Conservation (phyloP, 2,888 invertebrate genomes). For the Crepidodera aurea region DNA sequence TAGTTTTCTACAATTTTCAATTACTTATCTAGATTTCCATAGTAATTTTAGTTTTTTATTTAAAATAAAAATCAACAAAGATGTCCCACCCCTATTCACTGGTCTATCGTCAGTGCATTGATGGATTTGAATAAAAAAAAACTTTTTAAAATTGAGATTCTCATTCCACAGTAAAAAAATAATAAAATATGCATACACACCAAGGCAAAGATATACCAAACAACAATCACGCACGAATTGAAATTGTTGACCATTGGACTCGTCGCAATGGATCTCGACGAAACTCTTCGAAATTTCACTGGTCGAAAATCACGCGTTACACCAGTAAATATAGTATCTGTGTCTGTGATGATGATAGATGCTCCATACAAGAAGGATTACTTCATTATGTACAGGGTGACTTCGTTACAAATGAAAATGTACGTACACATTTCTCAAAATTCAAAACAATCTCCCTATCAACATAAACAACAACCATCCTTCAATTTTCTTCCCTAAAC, state of each 20-base stretch:
- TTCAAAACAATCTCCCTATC: too few relatives aligned
- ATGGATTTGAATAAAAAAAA: too few relatives aligned
- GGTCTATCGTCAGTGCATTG: too few relatives aligned
- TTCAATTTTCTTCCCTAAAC: too few relatives aligned
- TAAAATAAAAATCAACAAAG: too few relatives aligned
- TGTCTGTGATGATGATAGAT: constrained; percentile 10
- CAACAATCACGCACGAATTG: constrained; percentile 19
- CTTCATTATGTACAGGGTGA: neutral
- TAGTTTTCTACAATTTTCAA: too few relatives aligned
- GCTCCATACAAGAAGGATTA: constrained; percentile 3
- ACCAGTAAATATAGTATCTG: constrained; percentile 8
- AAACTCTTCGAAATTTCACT: neutral
- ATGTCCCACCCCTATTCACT: too few relatives aligned
- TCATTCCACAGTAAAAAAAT: neutral
- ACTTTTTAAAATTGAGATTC: too few relatives aligned
- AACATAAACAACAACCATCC: too few relatives aligned
- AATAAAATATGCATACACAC: constrained; percentile 1
- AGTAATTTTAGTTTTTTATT: too few relatives aligned
- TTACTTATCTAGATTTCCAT: too few relatives aligned
- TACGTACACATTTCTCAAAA: too few relatives aligned
- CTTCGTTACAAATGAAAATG: neutral
- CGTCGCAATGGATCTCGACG: neutral
- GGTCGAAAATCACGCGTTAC: constrained; percentile 4
- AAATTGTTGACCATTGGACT: neutral
- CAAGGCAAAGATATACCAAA: constrained; percentile 7